Percentiles rank a stretch among this genome's conserved stretches.
Conservation (phyloP, 2,888 invertebrate species). For the Oeneis ivallda region DNA sequence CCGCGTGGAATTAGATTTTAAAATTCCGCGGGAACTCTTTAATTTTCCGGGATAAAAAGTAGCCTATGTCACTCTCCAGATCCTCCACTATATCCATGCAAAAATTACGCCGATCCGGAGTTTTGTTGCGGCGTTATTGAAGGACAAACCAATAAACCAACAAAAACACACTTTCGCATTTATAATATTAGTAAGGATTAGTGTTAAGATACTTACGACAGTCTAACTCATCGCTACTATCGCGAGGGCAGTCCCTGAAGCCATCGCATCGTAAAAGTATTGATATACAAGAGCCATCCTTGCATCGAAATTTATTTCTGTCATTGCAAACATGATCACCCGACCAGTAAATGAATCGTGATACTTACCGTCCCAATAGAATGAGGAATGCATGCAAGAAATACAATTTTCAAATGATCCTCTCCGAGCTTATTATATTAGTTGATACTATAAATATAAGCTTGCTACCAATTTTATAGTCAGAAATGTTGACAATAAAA, state of each 20-base stretch:
- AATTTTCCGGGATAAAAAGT: no score
- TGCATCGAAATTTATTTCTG: constrained; percentile 85
- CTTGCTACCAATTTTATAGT: not conserved
- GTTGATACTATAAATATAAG: no score
- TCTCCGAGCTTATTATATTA: not conserved
- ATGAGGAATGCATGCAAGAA: constrained; percentile 56
- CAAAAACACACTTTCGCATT: no score
- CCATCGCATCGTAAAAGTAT: constrained; percentile 87
- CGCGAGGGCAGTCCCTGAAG: constrained; percentile 85
- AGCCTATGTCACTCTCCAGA: no score
- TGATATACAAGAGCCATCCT: constrained; percentile 88
- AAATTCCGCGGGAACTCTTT: no score
- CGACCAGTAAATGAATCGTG: constrained; percentile 56
- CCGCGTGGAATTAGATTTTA: no score
- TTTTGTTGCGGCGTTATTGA: no score
- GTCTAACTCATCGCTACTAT: constrained; percentile 83
- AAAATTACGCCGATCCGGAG: no score
- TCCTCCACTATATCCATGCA: no score
- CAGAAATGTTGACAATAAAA: not conserved
- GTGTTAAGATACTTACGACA: constrained; percentile 79
- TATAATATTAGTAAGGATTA: no score
- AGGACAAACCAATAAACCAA: no score
- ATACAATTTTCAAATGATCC: not conserved
- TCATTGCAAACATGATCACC: constrained; percentile 68
- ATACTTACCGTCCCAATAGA: constrained; percentile 63